A percentile compares a stretch with the other conserved stretches of the same genome.
These are phyloP conservation scores for Xylocopa sonorina DNA, from an alignment of 1,140 invertebrate genomes.

Conservation along the genomic window DNA sequence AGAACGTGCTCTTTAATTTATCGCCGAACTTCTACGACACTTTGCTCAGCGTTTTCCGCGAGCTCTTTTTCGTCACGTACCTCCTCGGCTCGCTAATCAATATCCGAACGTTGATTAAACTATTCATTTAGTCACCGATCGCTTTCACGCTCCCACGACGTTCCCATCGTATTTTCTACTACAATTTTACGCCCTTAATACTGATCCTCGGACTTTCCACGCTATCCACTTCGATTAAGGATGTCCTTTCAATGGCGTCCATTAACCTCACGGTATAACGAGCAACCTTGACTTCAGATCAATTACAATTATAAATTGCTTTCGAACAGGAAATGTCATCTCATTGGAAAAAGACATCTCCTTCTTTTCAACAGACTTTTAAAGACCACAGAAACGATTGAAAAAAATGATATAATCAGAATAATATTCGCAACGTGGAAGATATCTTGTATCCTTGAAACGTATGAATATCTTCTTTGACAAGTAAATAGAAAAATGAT, in stretches of 20 bases:
- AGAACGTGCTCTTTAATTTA: constrained; percentile 8
- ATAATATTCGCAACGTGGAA: no score
- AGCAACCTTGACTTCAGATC: not conserved
- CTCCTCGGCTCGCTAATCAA: not conserved
- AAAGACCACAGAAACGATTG: no score
- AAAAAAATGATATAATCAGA: no score
- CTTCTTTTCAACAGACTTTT: not conserved
- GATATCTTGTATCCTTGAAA: no score
- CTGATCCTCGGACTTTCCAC: not conserved
- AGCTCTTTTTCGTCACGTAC: not conserved
- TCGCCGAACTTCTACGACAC: not conserved
- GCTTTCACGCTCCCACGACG: not conserved
- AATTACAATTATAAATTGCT: not conserved
- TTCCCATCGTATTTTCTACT: not conserved
- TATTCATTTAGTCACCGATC: constrained; percentile 21
- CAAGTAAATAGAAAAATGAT: no score
- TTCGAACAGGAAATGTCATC: not conserved
- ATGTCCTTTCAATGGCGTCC: not conserved
- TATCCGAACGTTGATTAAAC: constrained; percentile 31
- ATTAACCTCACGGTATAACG: not conserved
- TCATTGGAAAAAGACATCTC: not conserved
- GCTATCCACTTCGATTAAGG: not conserved
- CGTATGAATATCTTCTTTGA: no score
- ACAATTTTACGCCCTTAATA: not conserved
- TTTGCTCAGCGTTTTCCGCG: not conserved